These are phyloP conservation scores for Cheilosia variabilis DNA, from an alignment of 2,888 invertebrate species.

Conservation along the genomic window DNA sequence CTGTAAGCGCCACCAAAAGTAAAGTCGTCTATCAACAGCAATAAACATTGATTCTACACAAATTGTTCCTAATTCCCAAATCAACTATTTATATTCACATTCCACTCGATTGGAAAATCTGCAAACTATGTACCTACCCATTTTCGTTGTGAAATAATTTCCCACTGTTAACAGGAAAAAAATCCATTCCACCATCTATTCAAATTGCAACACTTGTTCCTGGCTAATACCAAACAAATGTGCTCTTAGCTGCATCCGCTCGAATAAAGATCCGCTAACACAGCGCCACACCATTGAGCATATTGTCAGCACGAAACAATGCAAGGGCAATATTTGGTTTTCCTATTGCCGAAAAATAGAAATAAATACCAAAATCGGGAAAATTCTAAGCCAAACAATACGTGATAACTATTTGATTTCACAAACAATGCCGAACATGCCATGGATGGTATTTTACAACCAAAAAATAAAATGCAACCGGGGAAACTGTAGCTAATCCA, in stretches of 20 bases:
- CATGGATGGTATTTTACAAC: neutral
- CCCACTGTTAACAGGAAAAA: neutral
- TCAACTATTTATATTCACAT: no score
- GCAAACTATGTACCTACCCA: neutral
- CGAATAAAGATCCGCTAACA: constrained; percentile 48
- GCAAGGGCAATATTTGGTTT: constrained; percentile 17
- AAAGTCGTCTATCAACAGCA: no score
- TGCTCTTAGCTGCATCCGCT: constrained; percentile 32
- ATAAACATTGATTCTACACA: no score
- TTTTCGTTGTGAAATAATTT: neutral
- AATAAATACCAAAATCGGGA: constrained; percentile 22
- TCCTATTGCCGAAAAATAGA: neutral
- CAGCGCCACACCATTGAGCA: constrained; percentile 5
- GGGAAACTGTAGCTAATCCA: neutral
- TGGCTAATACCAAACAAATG: constrained; percentile 44
- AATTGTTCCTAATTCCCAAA: no score
- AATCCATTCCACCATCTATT: neutral
- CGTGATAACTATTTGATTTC: constrained; percentile 42
- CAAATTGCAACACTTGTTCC: constrained; percentile 38
- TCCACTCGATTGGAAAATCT: neutral
- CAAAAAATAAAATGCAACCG: neutral
- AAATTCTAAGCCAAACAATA: constrained; percentile 43
- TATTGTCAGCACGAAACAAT: constrained; percentile 38
- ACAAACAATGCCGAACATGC: constrained; percentile 9
- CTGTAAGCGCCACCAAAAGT: no score